A percentile compares a stretch with the other conserved stretches of the same genome.
phyloP scores from a whole-genome alignment of 2,888 invertebrate genomes.

The Lasioglossum morio region DNA sequence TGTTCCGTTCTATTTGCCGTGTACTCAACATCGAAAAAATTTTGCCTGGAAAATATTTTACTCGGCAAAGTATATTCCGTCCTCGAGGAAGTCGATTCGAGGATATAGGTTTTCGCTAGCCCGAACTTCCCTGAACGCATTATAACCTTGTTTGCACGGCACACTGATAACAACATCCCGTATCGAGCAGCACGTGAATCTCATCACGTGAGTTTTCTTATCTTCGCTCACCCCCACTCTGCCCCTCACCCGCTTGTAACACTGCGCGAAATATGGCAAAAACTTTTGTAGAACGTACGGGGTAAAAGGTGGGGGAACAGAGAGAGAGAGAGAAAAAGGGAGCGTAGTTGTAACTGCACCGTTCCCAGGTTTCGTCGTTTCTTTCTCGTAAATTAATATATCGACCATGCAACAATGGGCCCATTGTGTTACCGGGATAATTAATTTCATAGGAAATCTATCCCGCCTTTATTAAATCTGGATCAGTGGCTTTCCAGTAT shows the following conservation, averaged over 20 bases:
- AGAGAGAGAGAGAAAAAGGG: background rate
- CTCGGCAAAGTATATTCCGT: constrained; percentile 17
- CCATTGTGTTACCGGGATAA: constrained; percentile 22
- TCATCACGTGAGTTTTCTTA: constrained; percentile 22
- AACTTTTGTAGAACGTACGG: background rate
- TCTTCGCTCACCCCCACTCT: background rate
- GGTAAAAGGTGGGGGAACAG: no score
- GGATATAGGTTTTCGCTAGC: constrained; percentile 20
- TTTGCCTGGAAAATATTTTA: constrained; percentile 20
- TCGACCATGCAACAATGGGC: background rate
- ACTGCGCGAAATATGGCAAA: background rate
- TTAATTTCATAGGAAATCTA: constrained; percentile 41
- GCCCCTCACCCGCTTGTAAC: background rate
- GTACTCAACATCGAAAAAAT: background rate
- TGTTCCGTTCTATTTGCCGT: constrained; percentile 11
- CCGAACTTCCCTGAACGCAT: constrained; percentile 38
- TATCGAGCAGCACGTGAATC: constrained; percentile 34
- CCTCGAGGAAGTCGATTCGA: constrained; percentile 28
- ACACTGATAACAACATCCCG: constrained; percentile 25
- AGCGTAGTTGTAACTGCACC: background rate
- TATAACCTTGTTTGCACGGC: constrained; percentile 44
- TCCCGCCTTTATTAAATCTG: constrained; percentile 21
- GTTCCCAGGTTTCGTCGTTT: background rate
- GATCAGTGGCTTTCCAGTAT: background rate
- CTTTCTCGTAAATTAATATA: constrained; percentile 16